A percentile compares a stretch with the other conserved stretches of the same genome.
Conservation (phyloP, 1,140 invertebrate species). For the Listronotus oregonensis region DNA sequence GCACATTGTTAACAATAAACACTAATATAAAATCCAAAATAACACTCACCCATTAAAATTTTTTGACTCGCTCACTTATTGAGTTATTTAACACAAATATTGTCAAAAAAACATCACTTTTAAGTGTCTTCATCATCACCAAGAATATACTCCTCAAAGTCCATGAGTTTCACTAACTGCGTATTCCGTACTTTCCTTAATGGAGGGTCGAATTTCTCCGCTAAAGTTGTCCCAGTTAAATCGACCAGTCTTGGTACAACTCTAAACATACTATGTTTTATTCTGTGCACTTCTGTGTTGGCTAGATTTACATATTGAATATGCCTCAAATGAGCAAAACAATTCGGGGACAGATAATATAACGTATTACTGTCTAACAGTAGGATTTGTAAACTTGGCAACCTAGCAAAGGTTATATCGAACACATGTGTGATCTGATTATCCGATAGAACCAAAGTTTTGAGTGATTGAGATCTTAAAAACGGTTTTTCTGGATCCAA, state of each 20-base stretch:
- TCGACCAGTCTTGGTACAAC: slow-evolving; percentile 47
- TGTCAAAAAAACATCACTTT: not conserved
- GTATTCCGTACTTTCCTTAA: slow-evolving; percentile 45
- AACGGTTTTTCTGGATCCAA: slow-evolving; percentile 45
- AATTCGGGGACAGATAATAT: slow-evolving; percentile 39
- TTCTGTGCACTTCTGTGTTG: slow-evolving; percentile 48
- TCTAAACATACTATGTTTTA: slow-evolving; percentile 48
- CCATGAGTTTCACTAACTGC: slow-evolving; percentile 42
- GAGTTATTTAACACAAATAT: too few relatives aligned
- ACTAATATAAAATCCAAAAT: too few relatives aligned
- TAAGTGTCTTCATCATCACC: slow-evolving; percentile 10
- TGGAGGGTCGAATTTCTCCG: slow-evolving; percentile 48
- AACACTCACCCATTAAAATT: too few relatives aligned
- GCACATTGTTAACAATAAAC: too few relatives aligned
- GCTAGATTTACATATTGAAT: slow-evolving; percentile 51
- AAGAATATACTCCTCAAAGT: slow-evolving; percentile 5
- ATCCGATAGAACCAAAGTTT: slow-evolving; percentile 44
- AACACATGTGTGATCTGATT: slow-evolving; percentile 51
- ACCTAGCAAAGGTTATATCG: slow-evolving; percentile 47
- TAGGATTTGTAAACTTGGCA: slow-evolving; percentile 47
- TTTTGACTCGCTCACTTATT: too few relatives aligned
- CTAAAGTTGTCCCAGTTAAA: slow-evolving; percentile 47
- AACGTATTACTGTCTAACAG: slow-evolving; percentile 47
- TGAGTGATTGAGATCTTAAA: slow-evolving; percentile 45
- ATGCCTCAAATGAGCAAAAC: slow-evolving; percentile 47